Conservation (phyloP, 2,797 vertebrate species). For the Gymnocypris eckloni region DNA sequence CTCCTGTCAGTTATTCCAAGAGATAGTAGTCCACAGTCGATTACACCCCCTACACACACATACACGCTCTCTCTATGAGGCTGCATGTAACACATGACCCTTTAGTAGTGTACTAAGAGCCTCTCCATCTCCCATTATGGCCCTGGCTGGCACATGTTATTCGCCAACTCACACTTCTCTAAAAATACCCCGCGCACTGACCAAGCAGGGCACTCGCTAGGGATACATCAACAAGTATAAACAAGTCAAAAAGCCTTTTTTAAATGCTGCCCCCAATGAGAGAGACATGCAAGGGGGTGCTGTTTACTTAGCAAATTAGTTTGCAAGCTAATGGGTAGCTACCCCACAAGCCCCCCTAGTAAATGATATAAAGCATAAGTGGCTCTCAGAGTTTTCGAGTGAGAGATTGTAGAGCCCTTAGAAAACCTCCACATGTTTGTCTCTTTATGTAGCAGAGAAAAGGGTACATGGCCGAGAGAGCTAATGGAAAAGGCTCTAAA, state of each 20-base stretch:
- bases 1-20: slow-evolving; percentile 15
- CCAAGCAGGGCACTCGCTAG: slow-evolving; percentile 26
- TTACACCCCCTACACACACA: slow-evolving; percentile 1
- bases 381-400: slow-evolving; percentile 10
- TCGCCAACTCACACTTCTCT: slow-evolving; percentile 28
- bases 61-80: not conserved
- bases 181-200: slow-evolving; percentile 45
- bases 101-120: slow-evolving; percentile 36
- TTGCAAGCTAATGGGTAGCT: slow-evolving; percentile 73
- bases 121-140: slow-evolving; percentile 50
- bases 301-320: slow-evolving; percentile 77
- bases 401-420: slow-evolving; percentile 9
- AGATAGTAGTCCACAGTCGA: slow-evolving; percentile 1
- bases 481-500: slow-evolving; percentile 24
- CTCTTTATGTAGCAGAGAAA: slow-evolving; percentile 18
- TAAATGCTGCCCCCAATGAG: slow-evolving; percentile 33
- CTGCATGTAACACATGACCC: slow-evolving; percentile 22
- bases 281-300: not conserved
- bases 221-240: slow-evolving; percentile 57
- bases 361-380: slow-evolving; percentile 45
- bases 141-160: slow-evolving; percentile 36
- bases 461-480: slow-evolving; percentile 1
- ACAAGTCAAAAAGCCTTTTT: slow-evolving; percentile 59
- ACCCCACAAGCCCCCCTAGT: slow-evolving; percentile 53
- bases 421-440: slow-evolving; percentile 5